These are phyloP conservation scores for Ametastegia equiseti DNA, from an alignment of 2,888 invertebrate species.

Conservation along the genomic window DNA sequence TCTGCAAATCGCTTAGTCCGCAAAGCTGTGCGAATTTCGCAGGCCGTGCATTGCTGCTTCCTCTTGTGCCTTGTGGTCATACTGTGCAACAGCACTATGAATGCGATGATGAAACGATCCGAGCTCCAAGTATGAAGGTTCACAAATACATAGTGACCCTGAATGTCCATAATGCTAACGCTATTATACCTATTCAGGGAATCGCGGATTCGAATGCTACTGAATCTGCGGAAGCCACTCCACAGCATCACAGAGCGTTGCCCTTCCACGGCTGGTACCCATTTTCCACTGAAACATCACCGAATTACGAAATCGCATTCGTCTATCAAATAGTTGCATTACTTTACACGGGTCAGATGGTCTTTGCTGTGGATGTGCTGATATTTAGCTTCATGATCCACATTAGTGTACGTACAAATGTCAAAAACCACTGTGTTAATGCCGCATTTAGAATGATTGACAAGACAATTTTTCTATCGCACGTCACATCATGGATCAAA, in stretches of 20 bases:
- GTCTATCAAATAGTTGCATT: background rate
- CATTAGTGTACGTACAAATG: background rate
- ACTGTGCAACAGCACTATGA: background rate
- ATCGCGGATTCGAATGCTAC: background rate
- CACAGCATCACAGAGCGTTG: background rate
- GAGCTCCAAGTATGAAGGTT: background rate
- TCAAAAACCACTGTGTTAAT: no score
- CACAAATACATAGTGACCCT: background rate
- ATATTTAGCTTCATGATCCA: background rate
- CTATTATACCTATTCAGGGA: background rate
- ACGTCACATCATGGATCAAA: background rate
- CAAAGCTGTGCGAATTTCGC: background rate
- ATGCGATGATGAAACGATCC: background rate
- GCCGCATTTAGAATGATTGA: no score
- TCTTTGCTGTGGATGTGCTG: background rate
- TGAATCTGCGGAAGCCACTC: background rate
- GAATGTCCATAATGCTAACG: background rate
- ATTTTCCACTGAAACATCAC: background rate
- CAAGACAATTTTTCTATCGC: background rate
- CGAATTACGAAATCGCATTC: slow-evolving; percentile 1
- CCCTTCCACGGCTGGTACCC: background rate
- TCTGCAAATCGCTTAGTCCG: background rate
- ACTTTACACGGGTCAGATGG: background rate
- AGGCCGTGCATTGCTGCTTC: background rate
- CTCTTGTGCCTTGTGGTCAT: background rate